Base-by-base conservation (phyloP, 1,140 invertebrate species). In the Thaumatotibia leucotreta region DNA sequence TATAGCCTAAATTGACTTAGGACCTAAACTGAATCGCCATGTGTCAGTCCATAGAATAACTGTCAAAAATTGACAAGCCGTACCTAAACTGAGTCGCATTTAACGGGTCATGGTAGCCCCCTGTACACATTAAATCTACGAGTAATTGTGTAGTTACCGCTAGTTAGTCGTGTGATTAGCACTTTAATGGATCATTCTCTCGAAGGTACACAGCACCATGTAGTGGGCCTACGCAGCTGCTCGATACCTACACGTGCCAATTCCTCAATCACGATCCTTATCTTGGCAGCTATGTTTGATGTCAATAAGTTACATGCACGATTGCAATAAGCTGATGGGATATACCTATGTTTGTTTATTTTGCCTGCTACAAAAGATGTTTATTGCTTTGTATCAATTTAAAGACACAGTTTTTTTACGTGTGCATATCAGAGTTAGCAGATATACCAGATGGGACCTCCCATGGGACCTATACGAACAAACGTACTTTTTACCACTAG, bases 231-330 rank as follows among this genome's bases (percentile, higher is more conserved):
- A 58, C 52, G 33, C 64, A 58, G 52, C 31, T 45, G 45, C 61
- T n/a, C 20, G 54, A 67, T 68, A 63, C 58, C 35, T 67, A 66
- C 66, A 67, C 72, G 45, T 20, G 66, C 52, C 61, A 64, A 63
- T 70, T 70, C 67, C 63, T 58, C 61, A 50, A 61, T 67, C 35
- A 52, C 39, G 74, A 79, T 76, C 62, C 52, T 75, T 76, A 79
- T 79, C 74, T 71, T 35, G 58, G 61, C 61, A 70, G 50, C 61
- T 65, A 69, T 73, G 74, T 76, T 76, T 74, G 76, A 76, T 72
- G 70, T 76, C 75, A 74, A 77, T 77, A 74, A 73, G 73, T 79
- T 76, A 72, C 72, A 66, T 65, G 65, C 63, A 70, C 74, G 73
- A 75, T 69, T 73, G 68, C 52, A 58, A 58, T 27, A 27, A 29